phyloP scores from a whole-genome alignment of 2,113 vertebrate genomes.

The Azemiops feae region DNA sequence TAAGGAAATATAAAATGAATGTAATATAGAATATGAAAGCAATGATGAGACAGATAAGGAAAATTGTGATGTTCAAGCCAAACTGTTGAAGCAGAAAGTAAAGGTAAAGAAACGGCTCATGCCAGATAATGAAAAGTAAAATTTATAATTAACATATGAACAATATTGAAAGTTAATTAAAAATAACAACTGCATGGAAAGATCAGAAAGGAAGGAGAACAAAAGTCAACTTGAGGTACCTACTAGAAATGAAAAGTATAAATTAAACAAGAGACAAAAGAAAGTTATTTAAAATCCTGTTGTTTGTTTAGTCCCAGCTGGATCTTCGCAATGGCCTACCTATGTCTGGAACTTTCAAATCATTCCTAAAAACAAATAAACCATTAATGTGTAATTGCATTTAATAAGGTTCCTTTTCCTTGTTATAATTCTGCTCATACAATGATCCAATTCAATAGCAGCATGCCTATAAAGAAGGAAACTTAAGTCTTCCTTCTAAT shows the following conservation, averaged over 20 bases:
- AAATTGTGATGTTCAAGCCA: background rate
- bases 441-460: background rate
- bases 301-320: background rate
- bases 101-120: background rate
- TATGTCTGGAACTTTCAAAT: background rate
- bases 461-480: background rate
- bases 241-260: background rate
- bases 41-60: background rate
- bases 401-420: background rate
- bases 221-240: background rate
- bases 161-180: background rate
- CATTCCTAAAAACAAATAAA: background rate
- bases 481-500: background rate
- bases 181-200: background rate
- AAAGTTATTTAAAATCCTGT: background rate
- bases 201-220: background rate
- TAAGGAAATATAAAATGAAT: background rate
- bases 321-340: background rate
- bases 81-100: background rate
- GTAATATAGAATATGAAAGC: background rate
- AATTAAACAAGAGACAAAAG: background rate
- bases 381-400: background rate
- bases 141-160: background rate
- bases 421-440: background rate
- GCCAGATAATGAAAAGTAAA: background rate